Base-by-base conservation (phyloP, 2,797 vertebrate species). In the Novumbra hubbsi region DNA sequence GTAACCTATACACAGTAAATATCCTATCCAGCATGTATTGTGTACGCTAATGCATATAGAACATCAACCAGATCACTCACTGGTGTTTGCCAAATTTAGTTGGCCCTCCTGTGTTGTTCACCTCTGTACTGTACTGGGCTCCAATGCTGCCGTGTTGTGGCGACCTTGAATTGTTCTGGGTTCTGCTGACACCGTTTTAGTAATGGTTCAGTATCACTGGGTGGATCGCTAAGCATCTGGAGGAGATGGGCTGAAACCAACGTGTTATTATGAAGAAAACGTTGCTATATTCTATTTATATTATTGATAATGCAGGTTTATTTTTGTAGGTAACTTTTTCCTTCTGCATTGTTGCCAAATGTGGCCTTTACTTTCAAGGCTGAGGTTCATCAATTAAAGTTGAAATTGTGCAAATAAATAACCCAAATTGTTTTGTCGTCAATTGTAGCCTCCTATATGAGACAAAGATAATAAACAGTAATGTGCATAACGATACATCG, bases 381-480 rank as follows among this genome's bases (percentile, higher is more conserved):
- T 73, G 67, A 83, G 87, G 85, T 92, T 92, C 91, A 84, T 91
- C 91, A 88, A 97, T 93, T 96, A 95, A 95, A 96, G 86, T 78
- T 91, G 85, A 92, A 93, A 87, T 94, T 92, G 80, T 87, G 84
- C 87, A 65, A 57, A 67, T 32, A 27, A 50, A 32, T 1, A 30
- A n/a, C n/a, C 3, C 21, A 24, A 11, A 60, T 24, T 60, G 21
- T 45, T 41, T 41, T 45, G 41, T 45, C 9, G 5, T 45, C 3
- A 45, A 45, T 45, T 45, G 41, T 45, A 45, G 41, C 6, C 41
- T 14, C 11, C 41, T 45, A 45, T 45, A 12, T 7, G 41, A 45
- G 41, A 45, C 41, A 45, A 45, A 11, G 14, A 45, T 45, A 11
- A 6, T 45, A 38, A 38, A 38, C 5, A 38, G 34, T 5, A 45